phyloP scores from a whole-genome alignment of 2,888 invertebrate species.

The Erebia epiphron region DNA sequence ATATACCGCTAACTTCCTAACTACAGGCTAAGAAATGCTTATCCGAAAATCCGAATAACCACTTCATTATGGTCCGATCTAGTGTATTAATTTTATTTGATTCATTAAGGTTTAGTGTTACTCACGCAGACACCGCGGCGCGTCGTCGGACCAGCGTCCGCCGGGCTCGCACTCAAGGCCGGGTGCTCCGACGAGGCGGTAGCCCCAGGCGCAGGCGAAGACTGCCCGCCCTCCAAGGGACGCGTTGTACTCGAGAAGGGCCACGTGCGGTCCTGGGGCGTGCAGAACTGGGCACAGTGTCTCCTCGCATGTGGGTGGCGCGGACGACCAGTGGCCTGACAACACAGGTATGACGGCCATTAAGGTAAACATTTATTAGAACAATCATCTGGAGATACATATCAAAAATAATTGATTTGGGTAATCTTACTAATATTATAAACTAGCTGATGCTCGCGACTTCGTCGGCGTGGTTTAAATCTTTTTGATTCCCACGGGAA shows the following conservation, averaged over 20 bases:
- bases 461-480: too few relatives aligned
- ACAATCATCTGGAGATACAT: too few relatives aligned
- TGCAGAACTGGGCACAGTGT: conserved; percentile 90
- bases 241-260: conserved; percentile 90
- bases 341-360: neutral
- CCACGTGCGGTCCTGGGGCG: conserved; percentile 87
- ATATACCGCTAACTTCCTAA: too few relatives aligned
- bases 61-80: neutral
- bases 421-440: too few relatives aligned
- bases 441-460: too few relatives aligned
- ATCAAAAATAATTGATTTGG: too few relatives aligned
- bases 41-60: neutral
- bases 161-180: conserved; percentile 91
- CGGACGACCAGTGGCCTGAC: conserved; percentile 89
- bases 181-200: conserved; percentile 88
- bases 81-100: too few relatives aligned
- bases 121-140: conserved; percentile 89
- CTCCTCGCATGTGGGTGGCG: conserved; percentile 88
- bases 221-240: conserved; percentile 91
- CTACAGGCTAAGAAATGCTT: too few relatives aligned
- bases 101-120: neutral
- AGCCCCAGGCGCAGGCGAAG: conserved; percentile 93
- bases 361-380: too few relatives aligned
- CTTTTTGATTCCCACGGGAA: too few relatives aligned
- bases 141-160: conserved; percentile 90